Evolutionary conservation across 2,113 vertebrate species (phyloP), one percentile per base, ranked within the genome.

Genomic region (Pelmatolapia mariae): DNA sequence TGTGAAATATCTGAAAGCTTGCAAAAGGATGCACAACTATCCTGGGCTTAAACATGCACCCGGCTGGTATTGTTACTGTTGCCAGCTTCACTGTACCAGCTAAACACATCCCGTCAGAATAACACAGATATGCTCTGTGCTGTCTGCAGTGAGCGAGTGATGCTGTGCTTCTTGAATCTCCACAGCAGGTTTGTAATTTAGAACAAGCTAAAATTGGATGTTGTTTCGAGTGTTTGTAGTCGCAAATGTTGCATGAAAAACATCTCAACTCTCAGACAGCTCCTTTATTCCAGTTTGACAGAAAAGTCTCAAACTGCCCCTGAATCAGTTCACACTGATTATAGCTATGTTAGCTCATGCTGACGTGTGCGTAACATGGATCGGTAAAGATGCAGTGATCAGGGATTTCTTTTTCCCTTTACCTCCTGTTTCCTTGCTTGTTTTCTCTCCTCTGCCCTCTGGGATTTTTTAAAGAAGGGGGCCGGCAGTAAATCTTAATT

Each of bases 201-300:
- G 47, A 83, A 31, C 43, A 29, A 79, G 86, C 88, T 91, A 91
- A 90, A 91, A 52, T 85, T 91, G 50, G 84, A 85, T 80, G 45
- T 47, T 31, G 52, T 57, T 38, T 81, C 8, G 15, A 26, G 43
- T 79, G 85, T 56, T 9, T 79, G 86, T 52, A 11, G 59, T 57
- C 80, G 15, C 24, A 63, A 24, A 89, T 47, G 31, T 33, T 45
- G 33, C 13, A 43, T 61, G 8, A 84, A 78, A 91, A 38, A 63
- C 43, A 43, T 84, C 52, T 84, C 38, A 59, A 12, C 5, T 61
- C 50, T 68, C 71, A 85, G 79, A 83, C 71, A 54, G 66, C 19
- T 56, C 18, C 29, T 90, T 87, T 56, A 19, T 82, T 81, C 26
- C 26, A 78, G 13, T 29, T 10, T 57, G n/a, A 54, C 18, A 79